phyloP scores from a whole-genome alignment of 2,797 vertebrate genomes.

The Acanthurus tractus region DNA sequence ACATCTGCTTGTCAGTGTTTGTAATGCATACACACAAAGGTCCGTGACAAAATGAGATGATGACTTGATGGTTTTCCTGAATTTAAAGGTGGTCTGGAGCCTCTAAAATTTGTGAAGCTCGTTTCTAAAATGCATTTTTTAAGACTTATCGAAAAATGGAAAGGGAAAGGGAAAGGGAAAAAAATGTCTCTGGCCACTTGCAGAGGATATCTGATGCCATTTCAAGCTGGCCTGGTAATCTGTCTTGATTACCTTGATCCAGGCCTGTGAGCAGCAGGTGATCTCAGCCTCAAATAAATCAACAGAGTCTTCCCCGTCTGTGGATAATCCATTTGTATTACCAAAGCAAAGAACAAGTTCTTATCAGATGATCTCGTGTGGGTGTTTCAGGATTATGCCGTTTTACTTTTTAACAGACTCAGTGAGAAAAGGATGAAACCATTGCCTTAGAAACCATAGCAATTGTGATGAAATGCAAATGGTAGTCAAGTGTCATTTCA shows the following conservation, averaged over 20 bases:
- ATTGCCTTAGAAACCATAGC: constrained; percentile 27
- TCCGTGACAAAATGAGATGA: too few relatives aligned
- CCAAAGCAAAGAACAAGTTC: constrained; percentile 7
- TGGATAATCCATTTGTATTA: constrained; percentile 12
- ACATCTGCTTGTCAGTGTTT: too few relatives aligned
- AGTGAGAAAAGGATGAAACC: constrained; percentile 3
- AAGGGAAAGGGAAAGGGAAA: background rate
- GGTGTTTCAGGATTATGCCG: background rate
- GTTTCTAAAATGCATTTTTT: background rate
- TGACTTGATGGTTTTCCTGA: background rate
- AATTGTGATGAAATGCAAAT: constrained; percentile 47
- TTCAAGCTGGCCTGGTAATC: background rate
- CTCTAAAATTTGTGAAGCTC: too few relatives aligned
- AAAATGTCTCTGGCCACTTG: constrained; percentile 11
- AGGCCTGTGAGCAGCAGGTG: constrained; percentile 18
- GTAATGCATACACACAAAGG: too few relatives aligned
- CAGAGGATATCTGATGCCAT: constrained; percentile 17
- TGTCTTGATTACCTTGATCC: constrained; percentile 37
- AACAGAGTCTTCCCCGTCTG: constrained; percentile 6
- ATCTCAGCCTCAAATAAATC: constrained; percentile 21
- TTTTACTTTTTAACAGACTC: constrained; percentile 42
- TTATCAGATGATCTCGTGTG: constrained; percentile 2
- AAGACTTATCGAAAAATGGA: background rate
- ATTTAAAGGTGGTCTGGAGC: background rate
- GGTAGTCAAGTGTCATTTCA: constrained; percentile 32